A percentile compares a stretch with the other conserved stretches of the same genome.
phyloP scores from a whole-genome alignment of 2,888 invertebrate species.

The Tiliacea aurago region DNA sequence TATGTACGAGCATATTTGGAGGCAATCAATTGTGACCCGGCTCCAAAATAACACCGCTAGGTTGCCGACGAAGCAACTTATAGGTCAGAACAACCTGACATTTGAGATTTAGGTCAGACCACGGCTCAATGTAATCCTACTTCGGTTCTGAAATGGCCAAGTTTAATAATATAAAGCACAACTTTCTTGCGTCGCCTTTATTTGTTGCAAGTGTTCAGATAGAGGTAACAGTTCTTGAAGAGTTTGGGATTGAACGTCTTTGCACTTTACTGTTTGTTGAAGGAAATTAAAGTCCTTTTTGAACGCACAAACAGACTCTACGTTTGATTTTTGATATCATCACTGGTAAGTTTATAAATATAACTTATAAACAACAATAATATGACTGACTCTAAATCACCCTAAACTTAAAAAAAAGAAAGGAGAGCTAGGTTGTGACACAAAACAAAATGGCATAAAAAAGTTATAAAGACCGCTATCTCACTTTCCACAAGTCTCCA shows the following conservation, averaged over 20 bases:
- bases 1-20: constrained; percentile 50
- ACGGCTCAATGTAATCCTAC: constrained; percentile 71
- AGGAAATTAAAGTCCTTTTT: not conserved
- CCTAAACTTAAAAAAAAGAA: too few species aligned
- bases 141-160: constrained; percentile 65
- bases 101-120: constrained; percentile 75
- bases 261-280: constrained; percentile 15
- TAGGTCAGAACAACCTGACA: constrained; percentile 70
- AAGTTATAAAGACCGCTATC: too few species aligned
- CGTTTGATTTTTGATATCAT: not conserved
- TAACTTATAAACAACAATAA: too few species aligned
- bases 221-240: constrained; percentile 24
- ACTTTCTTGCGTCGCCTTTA: constrained; percentile 58
- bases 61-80: constrained; percentile 55
- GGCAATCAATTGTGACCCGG: constrained; percentile 60
- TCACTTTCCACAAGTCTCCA: not conserved
- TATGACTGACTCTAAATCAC: too few species aligned
- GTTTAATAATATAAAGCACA: constrained; percentile 67
- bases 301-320: not conserved
- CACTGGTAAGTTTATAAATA: too few species aligned
- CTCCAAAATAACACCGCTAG: constrained; percentile 58
- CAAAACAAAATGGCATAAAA: not conserved
- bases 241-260: constrained; percentile 37
- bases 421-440: too few species aligned
- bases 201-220: constrained; percentile 38